Conservation (phyloP, 2,797 vertebrate species). For the Labeo calbasu region DNA sequence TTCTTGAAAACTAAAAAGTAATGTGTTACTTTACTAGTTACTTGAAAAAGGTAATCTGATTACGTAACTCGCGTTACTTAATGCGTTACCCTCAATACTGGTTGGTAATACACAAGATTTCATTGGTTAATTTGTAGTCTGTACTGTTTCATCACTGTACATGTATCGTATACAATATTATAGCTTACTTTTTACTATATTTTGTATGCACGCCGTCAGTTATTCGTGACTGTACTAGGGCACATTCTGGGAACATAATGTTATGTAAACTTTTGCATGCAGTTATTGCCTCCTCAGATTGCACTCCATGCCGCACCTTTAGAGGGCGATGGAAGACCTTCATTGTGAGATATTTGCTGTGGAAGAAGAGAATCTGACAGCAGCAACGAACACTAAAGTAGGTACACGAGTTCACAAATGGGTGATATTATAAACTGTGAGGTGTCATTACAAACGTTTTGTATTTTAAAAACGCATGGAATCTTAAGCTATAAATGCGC, state of each 20-base stretch:
- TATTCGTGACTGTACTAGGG: background rate
- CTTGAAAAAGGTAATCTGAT: too few species aligned
- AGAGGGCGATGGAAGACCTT: conserved; percentile 6
- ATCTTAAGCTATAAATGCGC: background rate
- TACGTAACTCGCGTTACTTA: too few species aligned
- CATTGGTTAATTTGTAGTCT: too few species aligned
- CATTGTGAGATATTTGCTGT: background rate
- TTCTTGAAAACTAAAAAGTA: too few species aligned
- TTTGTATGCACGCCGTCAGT: background rate
- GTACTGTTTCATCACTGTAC: too few species aligned
- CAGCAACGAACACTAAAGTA: background rate
- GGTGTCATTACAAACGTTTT: background rate
- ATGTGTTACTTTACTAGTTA: too few species aligned
- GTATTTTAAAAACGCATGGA: background rate
- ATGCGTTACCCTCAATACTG: too few species aligned
- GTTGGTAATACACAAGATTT: too few species aligned
- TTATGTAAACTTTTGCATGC: background rate
- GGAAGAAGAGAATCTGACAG: conserved; percentile 19
- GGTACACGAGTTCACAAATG: background rate
- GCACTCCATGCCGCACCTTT: background rate
- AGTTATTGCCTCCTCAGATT: background rate
- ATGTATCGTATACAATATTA: background rate
- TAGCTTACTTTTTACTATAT: background rate
- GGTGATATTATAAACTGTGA: background rate
- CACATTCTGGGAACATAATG: background rate